These are phyloP conservation scores for Bombus consobrinus DNA, from an alignment of 1,140 invertebrate genomes.

Conservation along the genomic window DNA sequence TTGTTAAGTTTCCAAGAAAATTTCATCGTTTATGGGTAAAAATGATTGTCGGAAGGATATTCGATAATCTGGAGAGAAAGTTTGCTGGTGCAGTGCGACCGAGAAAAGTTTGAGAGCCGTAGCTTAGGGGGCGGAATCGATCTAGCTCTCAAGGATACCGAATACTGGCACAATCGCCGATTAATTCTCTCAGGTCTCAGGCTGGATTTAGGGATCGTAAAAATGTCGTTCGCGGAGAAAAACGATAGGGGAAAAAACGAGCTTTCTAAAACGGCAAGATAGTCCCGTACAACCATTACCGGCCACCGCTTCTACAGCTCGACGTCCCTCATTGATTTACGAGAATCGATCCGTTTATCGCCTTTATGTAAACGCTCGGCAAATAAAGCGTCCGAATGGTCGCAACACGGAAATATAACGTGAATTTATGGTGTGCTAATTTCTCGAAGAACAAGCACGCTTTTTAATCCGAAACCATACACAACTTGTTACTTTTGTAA, in stretches of 20 bases:
- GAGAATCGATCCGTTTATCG: constrained; percentile 36
- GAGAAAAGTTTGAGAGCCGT: neutral
- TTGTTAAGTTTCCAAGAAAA: too few relatives aligned
- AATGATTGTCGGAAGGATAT: neutral
- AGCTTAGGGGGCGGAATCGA: constrained; percentile 1
- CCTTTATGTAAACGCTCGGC: constrained; percentile 34
- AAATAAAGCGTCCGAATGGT: constrained; percentile 22
- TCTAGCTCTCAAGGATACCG: constrained; percentile 14
- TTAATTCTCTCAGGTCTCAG: constrained; percentile 38
- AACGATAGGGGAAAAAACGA: constrained; percentile 44
- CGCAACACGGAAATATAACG: constrained; percentile 19
- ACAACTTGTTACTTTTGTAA: neutral
- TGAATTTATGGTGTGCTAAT: neutral
- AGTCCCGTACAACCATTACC: constrained; percentile 28
- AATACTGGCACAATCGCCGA: constrained; percentile 30
- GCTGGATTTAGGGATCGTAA: constrained; percentile 53
- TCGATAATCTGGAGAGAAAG: neutral
- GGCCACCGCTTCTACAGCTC: neutral
- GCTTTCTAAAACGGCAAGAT: constrained; percentile 43
- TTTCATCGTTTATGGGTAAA: neutral
- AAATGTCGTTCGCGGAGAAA: constrained; percentile 44
- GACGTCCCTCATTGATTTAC: constrained; percentile 30
- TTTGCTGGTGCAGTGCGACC: neutral
- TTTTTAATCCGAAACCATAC: neutral
- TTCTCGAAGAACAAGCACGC: neutral